Conservation (phyloP, 2,888 invertebrate species). For the Polia nebulosa region DNA sequence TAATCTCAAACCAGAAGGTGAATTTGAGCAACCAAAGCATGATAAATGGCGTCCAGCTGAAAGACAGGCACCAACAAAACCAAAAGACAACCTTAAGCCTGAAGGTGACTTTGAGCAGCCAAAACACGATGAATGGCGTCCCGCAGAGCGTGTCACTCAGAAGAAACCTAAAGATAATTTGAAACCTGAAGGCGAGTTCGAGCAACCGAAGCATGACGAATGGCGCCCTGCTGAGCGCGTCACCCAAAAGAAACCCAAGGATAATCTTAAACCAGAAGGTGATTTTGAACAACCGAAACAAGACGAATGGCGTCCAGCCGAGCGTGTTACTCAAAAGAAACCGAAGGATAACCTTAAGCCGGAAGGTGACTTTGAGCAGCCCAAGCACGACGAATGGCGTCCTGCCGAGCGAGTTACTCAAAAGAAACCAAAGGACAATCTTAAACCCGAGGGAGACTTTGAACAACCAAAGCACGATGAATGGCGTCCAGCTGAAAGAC, state of each 20-base stretch:
- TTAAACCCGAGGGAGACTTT: constrained; percentile 74
- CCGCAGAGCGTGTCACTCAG: constrained; percentile 78
- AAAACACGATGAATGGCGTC: constrained; percentile 79
- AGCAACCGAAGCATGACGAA: constrained; percentile 73
- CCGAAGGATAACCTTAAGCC: constrained; percentile 29
- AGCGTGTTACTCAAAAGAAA: constrained; percentile 10
- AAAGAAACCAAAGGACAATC: constrained; percentile 87
- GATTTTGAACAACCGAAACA: constrained; percentile 37
- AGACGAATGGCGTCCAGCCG: constrained; percentile 33
- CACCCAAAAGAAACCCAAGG: constrained; percentile 21
- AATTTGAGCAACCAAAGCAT: constrained; percentile 80
- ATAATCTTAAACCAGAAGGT: constrained; percentile 31
- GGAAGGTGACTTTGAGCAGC: constrained; percentile 30
- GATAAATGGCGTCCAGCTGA: constrained; percentile 81
- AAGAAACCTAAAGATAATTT: constrained; percentile 88
- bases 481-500: constrained; percentile 44
- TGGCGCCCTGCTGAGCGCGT: constrained; percentile 24
- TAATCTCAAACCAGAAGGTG: constrained; percentile 90
- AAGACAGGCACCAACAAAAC: constrained; percentile 15
- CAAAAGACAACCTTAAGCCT: constrained; percentile 60
- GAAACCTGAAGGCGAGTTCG: constrained; percentile 76
- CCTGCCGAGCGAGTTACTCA: constrained; percentile 83
- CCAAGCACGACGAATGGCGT: constrained; percentile 80
- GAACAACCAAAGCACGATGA: constrained; percentile 67
- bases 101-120: constrained; percentile 91